phyloP scores from a whole-genome alignment of 2,113 vertebrate species.

The Tonatia bakeri region DNA sequence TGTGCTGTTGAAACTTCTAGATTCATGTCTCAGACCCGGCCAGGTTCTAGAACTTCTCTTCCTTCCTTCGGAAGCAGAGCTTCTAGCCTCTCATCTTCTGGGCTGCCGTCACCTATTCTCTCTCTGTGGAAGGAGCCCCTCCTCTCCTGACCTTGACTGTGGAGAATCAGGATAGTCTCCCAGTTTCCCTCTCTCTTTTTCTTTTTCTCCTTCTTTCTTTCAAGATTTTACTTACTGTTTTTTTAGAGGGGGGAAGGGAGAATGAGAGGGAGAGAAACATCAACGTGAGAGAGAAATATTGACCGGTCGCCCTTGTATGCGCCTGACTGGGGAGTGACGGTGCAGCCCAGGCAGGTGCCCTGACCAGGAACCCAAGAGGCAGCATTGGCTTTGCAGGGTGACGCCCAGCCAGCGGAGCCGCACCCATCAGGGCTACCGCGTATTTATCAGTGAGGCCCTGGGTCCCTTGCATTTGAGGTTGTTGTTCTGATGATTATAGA shows the following conservation, averaged over 20 bases:
- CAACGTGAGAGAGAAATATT: too few relatives aligned
- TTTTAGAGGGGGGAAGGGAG: too few relatives aligned
- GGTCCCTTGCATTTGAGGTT: not conserved
- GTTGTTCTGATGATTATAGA: slow-evolving; percentile 4
- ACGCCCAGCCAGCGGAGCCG: too few relatives aligned
- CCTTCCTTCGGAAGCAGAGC: not conserved
- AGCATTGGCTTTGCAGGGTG: too few relatives aligned
- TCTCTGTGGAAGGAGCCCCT: not conserved
- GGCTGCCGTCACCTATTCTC: not conserved
- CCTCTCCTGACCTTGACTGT: not conserved
- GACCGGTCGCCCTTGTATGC: too few relatives aligned
- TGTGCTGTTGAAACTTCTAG: not conserved
- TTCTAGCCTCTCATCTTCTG: not conserved
- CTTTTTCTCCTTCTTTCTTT: not conserved
- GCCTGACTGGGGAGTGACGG: too few relatives aligned
- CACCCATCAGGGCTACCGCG: not conserved
- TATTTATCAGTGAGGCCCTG: not conserved
- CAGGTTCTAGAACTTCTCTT: not conserved
- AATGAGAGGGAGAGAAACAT: too few relatives aligned
- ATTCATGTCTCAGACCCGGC: not conserved
- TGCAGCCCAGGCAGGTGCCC: too few relatives aligned
- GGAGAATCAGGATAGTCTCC: not conserved
- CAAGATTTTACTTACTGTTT: too few relatives aligned
- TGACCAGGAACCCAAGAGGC: too few relatives aligned
- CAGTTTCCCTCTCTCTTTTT: not conserved